A percentile compares a stretch with the other conserved stretches of the same genome.
These are phyloP conservation scores for Himalopsyche tibetana DNA, from an alignment of 2,888 invertebrate genomes.

Conservation along the genomic window DNA sequence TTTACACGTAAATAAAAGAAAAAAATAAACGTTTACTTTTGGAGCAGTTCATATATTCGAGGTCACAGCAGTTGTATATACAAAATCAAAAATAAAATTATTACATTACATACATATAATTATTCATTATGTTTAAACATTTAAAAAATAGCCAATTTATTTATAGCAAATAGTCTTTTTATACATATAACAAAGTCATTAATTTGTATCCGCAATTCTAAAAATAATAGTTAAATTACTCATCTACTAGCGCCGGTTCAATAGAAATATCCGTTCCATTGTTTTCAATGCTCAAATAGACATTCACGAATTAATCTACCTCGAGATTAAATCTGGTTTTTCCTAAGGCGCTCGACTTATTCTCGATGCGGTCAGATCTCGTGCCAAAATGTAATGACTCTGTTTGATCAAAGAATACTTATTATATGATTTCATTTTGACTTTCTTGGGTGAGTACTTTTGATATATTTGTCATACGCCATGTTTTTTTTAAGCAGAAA, in stretches of 20 bases:
- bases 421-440: constrained; percentile 52
- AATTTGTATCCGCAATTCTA: constrained; percentile 19
- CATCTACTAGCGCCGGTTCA: constrained; percentile 20
- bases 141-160: background rate
- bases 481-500: background rate
- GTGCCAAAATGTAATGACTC: constrained; percentile 5
- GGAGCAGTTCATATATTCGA: too few relatives aligned
- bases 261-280: constrained; percentile 1
- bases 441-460: constrained; percentile 41
- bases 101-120: too few relatives aligned
- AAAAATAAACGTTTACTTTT: too few relatives aligned
- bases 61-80: too few relatives aligned
- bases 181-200: background rate
- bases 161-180: background rate
- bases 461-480: constrained; percentile 1
- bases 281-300: constrained; percentile 26
- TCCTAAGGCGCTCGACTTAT: constrained; percentile 46
- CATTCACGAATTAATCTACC: constrained; percentile 43
- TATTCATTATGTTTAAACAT: too few relatives aligned
- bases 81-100: too few relatives aligned
- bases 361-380: constrained; percentile 48
- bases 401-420: constrained; percentile 39
- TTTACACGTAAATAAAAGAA: too few relatives aligned
- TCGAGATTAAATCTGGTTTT: constrained; percentile 55
- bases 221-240: background rate